Conservation (phyloP, 2,113 vertebrate genomes). For the Okapia johnstoni region DNA sequence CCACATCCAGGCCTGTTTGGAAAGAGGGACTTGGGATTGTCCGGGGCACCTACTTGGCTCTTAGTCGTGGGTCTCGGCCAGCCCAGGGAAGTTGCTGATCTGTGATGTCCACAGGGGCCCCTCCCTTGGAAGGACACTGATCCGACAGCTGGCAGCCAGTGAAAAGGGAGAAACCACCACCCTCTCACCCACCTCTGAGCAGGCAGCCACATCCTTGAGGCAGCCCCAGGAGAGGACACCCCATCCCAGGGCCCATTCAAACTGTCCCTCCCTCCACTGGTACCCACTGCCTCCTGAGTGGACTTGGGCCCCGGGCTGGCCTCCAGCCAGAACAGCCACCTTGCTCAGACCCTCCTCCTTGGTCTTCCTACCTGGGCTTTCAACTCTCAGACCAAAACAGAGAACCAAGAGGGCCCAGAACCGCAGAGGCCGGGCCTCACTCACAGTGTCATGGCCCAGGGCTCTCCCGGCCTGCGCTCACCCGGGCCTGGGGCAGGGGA, state of each 20-base stretch:
- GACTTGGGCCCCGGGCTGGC: not conserved
- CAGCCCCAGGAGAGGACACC: too few relatives aligned
- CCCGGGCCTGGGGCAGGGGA: not conserved
- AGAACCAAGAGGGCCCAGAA: not conserved
- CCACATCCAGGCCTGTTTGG: not conserved
- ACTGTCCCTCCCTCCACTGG: not conserved
- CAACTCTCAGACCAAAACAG: not conserved
- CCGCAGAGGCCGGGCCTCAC: not conserved
- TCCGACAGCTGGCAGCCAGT: not conserved
- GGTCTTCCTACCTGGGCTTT: not conserved
- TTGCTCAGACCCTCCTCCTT: not conserved
- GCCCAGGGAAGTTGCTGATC: not conserved
- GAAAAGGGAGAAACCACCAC: not conserved
- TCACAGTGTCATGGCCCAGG: fast-evolving
- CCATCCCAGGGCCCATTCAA: not conserved
- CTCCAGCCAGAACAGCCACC: not conserved
- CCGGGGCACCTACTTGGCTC: fast-evolving
- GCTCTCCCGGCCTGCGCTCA: not conserved
- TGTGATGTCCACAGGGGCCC: not conserved
- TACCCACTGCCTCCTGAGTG: fast-evolving
- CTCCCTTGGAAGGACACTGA: not conserved
- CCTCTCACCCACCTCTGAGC: not conserved
- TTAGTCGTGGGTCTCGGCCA: not conserved
- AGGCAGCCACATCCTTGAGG: not conserved
- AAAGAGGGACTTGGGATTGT: not conserved